Base-by-base conservation (phyloP, 1,140 invertebrate species). In the Periplaneta americana region DNA sequence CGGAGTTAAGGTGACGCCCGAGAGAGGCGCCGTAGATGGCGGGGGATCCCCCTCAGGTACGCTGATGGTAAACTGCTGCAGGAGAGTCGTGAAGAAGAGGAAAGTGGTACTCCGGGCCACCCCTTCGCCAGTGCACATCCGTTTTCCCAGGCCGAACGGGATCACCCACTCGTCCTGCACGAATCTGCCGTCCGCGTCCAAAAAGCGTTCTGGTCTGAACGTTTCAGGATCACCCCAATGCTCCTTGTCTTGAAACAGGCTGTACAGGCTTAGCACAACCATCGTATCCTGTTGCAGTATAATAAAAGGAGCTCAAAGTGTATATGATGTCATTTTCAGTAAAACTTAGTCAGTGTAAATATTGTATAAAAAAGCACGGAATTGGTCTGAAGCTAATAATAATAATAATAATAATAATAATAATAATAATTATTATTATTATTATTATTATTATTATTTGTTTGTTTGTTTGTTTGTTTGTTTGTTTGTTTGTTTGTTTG, bases 151-250 rank as follows among this genome's bases (percentile, higher is more conserved):
- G 18, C 91, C 90, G 85, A 92, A 92, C 15, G 89, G 84, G 11
- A 91, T 86, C 8, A 91, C 84, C 85, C 88, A 88, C 22, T 90
- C 87, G 81, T 90, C 88, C 13, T 87, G 86, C 13, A 88, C 80
- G 28, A 90, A 87, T 34, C 89, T 79, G 48, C 91, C 91, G 34
- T 88, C 84, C 9, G 87, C 83, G 77, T 91, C 86, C 34, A 93
- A 85, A 84, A 92, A 92, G 80, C 92, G 85, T 83, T 92, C 91
- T 0, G 92, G 92, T 74, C 89, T 82, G 84, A 93, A 93, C 9
- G 86, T 84, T 37, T 92, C 88, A 0, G 92, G 75, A 86, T 83
- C 82, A 90, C 89, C 84, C n/a, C n/a, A n/a, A n/a, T n/a, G n/a
- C n/a, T n/a, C n/a, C n/a, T n/a, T n/a, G n/a, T n/a, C n/a, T n/a